Evolutionary conservation across 2,888 invertebrate species (phyloP).

Genomic region (Ichneumoninae sp.): DNA sequence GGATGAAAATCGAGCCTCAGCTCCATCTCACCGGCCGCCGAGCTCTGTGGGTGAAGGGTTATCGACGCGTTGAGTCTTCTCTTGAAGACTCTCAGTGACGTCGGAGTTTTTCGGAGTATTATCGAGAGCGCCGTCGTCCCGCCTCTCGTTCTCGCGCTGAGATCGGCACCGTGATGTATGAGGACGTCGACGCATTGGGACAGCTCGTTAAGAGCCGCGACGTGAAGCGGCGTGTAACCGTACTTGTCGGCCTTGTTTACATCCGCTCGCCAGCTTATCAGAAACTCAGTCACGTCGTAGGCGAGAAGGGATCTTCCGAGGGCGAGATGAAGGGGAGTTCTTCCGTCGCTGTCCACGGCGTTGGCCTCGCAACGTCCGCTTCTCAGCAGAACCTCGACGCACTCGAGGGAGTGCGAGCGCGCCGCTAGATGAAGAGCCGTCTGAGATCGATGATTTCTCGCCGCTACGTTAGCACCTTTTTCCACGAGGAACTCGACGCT

Average conservation of each 20-base stretch:
- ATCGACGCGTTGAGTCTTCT: slow-evolving; percentile 93
- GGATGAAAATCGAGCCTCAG: slow-evolving; percentile 93
- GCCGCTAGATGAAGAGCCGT: slow-evolving; percentile 95
- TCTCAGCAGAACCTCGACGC: slow-evolving; percentile 91
- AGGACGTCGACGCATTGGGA: slow-evolving; percentile 94
- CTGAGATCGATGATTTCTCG: slow-evolving; percentile 92
- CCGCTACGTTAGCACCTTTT: slow-evolving; percentile 91
- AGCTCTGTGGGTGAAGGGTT: slow-evolving; percentile 91
- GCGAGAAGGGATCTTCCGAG: slow-evolving; percentile 93
- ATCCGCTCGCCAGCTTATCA: slow-evolving; percentile 92
- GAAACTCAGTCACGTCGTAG: slow-evolving; percentile 91
- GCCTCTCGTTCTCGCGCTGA: slow-evolving; percentile 94
- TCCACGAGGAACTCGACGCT: slow-evolving; percentile 91
- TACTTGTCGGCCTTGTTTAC: slow-evolving; percentile 94
- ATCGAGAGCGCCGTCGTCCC: slow-evolving; percentile 94
- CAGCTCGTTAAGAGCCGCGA: slow-evolving; percentile 94
- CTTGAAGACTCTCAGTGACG: slow-evolving; percentile 92
- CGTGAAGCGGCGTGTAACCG: slow-evolving; percentile 93
- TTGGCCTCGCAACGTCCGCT: slow-evolving; percentile 92
- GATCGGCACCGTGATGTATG: slow-evolving; percentile 94
- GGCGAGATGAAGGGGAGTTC: slow-evolving; percentile 93
- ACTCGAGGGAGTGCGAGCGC: slow-evolving; percentile 91
- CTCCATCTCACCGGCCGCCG: slow-evolving; percentile 92
- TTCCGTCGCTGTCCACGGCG: slow-evolving; percentile 91
- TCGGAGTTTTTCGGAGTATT: slow-evolving; percentile 94